Base-by-base conservation (phyloP, 37 sponge, comb jelly and placozoan species). In the Dysidea cf. avara region DNA sequence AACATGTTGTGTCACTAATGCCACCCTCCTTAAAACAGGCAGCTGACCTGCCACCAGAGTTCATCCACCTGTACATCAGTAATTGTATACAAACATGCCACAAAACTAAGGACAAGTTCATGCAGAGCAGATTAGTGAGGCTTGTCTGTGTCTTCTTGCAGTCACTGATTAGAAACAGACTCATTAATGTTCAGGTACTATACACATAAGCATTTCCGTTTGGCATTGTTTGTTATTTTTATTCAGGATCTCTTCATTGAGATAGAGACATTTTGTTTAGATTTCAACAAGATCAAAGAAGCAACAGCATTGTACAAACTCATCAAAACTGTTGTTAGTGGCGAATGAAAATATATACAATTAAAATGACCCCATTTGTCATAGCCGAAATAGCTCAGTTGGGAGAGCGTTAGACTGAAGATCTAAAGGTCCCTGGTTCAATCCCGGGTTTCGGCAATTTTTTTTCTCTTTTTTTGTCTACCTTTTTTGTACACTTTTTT, bases 131-230 rank as follows among this genome's bases (percentile, higher is more conserved):
- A 46, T 75, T 82, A 7, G 94, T 97, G 30, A 46, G 99, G 64
- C 80, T 97, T 79, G 99, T 94, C 9, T 97, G 99, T 81, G 99
- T 97, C 39, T 97, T 97, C 53, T 73, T 97, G 36, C 95, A 94
- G 57, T 97, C 95, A 36, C 86, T 97, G 32, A 97, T 97, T 4
- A 81, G 99, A 53, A 94, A 97, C 75, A 87, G 80, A 53, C 75
- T 84, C 33, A 83, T 91, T 53, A 86, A 79, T 56, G 82, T 87
- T 37, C 85, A 94, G 81, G 95, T n/a, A n/a, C n/a, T n/a, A n/a
- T n/a, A n/a, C n/a, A n/a, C n/a, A n/a, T n/a, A n/a, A n/a, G n/a
- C n/a, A n/a, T n/a, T n/a, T n/a, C n/a, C n/a, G n/a, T n/a, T n/a
- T n/a, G n/a, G n/a, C n/a, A n/a, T n/a, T n/a, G 26, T 4, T 46